Percentiles rank a stretch among this genome's conserved stretches.
Conservation (phyloP, 2,797 vertebrate species). For the Urophycis tenuis region DNA sequence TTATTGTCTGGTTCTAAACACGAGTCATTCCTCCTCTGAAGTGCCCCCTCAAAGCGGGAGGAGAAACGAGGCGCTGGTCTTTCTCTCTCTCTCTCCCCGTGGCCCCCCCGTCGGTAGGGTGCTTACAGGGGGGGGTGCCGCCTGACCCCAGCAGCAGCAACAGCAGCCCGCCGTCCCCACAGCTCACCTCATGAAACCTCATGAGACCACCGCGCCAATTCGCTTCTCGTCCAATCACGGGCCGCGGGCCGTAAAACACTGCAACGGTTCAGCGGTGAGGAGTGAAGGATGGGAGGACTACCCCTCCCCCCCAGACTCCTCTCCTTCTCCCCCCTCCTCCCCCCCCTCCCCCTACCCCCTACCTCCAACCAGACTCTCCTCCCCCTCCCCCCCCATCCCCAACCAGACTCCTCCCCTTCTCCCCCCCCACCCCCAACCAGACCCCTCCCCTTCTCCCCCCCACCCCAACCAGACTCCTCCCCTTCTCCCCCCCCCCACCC, state of each 20-base stretch:
- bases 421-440: too few relatives aligned
- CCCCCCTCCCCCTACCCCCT: slow-evolving; percentile 19
- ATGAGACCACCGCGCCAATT: slow-evolving; percentile 18
- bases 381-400: too few relatives aligned
- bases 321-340: not conserved
- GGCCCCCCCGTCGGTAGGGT: too few relatives aligned
- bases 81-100: not conserved
- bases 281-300: slow-evolving; percentile 38
- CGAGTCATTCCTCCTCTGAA: not conserved
- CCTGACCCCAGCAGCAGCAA: too few relatives aligned
- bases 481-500: too few relatives aligned
- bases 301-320: too few relatives aligned
- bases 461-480: too few relatives aligned
- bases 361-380: too few relatives aligned
- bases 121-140: too few relatives aligned
- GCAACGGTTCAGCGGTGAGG: slow-evolving; percentile 55
- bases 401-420: too few relatives aligned
- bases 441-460: too few relatives aligned
- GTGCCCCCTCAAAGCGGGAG: not conserved
- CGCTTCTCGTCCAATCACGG: slow-evolving; percentile 30
- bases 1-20: not conserved
- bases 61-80: not conserved
- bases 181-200: not conserved
- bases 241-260: slow-evolving; percentile 35
- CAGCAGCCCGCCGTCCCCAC: not conserved